Evolutionary conservation across 2,797 vertebrate genomes (phyloP).

Genomic region (Gallinago solitaria): DNA sequence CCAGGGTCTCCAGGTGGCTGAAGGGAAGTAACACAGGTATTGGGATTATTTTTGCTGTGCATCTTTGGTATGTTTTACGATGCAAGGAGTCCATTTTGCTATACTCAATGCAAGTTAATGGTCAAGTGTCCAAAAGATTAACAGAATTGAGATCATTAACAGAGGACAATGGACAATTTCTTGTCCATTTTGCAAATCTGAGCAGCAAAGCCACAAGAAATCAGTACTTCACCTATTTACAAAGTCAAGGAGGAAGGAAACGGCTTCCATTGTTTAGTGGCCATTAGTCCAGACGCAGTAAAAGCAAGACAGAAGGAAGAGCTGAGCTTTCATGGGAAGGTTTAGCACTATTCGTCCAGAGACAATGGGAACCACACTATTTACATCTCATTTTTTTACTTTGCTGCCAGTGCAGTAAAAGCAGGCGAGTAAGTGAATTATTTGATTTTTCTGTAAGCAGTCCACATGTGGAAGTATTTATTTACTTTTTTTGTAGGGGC

Average conservation of each 20-base stretch:
- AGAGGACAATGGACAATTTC: background rate
- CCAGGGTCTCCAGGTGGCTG: background rate
- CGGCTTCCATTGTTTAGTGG: background rate
- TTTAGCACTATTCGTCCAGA: background rate
- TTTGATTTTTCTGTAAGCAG: background rate
- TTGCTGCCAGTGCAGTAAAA: background rate
- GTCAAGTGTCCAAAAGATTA: background rate
- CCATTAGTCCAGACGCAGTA: background rate
- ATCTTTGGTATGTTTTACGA: background rate
- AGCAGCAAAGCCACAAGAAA: background rate
- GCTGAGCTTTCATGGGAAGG: background rate
- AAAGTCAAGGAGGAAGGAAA: background rate
- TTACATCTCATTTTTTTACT: background rate
- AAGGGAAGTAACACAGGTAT: background rate
- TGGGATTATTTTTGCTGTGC: background rate
- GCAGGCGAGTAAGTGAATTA: background rate
- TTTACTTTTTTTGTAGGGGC: background rate
- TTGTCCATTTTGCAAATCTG: background rate
- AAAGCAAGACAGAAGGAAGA: background rate
- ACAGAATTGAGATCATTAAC: background rate
- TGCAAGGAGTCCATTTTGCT: background rate
- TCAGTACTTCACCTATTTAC: background rate
- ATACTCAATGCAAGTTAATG: background rate
- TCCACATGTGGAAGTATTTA: background rate
- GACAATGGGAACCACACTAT: background rate